Conservation (phyloP, 2,888 invertebrate species). For the Lamellibrachia satsuma region DNA sequence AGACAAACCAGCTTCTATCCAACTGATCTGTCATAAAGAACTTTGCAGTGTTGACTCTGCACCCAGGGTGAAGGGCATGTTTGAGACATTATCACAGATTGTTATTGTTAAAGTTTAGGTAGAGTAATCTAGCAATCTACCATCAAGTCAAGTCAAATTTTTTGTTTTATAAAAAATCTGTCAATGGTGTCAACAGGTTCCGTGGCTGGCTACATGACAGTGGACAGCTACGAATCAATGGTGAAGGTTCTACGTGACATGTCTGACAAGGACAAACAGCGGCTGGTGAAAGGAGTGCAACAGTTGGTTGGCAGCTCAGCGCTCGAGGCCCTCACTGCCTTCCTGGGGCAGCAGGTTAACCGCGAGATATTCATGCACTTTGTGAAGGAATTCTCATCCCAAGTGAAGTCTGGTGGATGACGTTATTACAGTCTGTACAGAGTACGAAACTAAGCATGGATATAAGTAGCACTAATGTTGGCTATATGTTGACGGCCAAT, state of each 20-base stretch:
- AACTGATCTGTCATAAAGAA: too few species aligned
- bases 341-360: conserved; percentile 56
- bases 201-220: conserved; percentile 50
- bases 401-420: not conserved
- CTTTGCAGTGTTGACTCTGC: too few species aligned
- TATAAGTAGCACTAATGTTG: not conserved
- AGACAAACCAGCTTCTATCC: too few species aligned
- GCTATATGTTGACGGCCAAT: not conserved
- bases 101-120: too few species aligned
- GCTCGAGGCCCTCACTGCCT: conserved; percentile 54
- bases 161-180: not conserved
- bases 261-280: conserved; percentile 51
- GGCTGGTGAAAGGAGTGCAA: conserved; percentile 53
- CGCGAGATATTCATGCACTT: conserved; percentile 52
- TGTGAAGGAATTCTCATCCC: conserved; percentile 41
- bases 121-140: not conserved
- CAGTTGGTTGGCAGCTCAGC: conserved; percentile 54
- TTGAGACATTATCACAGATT: too few species aligned
- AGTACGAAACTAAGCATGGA: not conserved
- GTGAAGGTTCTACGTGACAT: conserved; percentile 51
- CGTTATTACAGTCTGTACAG: too few species aligned
- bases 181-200: not conserved
- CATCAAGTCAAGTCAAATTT: too few species aligned
- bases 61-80: too few species aligned
- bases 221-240: conserved; percentile 56